phyloP scores from a whole-genome alignment of 2,113 vertebrate species.

The Alaudala cheleensis region DNA sequence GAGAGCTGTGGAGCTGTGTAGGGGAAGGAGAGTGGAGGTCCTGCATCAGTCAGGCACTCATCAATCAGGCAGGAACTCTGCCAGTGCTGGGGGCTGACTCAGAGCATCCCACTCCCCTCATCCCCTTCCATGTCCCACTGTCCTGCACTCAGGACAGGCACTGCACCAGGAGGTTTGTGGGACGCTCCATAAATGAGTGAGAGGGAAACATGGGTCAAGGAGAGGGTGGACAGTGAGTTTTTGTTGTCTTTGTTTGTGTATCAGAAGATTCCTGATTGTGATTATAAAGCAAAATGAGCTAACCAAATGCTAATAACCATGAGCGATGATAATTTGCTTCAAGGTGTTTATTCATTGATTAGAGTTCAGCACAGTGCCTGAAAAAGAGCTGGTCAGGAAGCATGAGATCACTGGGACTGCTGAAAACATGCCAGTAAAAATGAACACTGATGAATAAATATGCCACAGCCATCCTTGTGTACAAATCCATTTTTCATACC shows the following conservation, averaged over 20 bases:
- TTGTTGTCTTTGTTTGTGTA: neutral
- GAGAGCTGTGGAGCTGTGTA: neutral
- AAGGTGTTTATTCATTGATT: neutral
- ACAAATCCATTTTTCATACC: neutral
- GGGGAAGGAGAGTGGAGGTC: neutral
- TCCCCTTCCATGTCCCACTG: neutral
- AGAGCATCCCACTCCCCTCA: neutral
- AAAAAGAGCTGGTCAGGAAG: neutral
- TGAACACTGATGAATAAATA: neutral
- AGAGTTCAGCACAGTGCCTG: neutral
- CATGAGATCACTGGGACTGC: neutral
- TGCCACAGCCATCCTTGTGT: neutral
- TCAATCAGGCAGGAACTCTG: neutral
- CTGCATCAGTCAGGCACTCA: accelerated
- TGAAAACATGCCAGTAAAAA: neutral
- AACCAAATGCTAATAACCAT: neutral
- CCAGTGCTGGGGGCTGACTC: neutral
- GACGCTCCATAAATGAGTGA: neutral
- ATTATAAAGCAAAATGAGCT: neutral
- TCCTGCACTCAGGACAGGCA: neutral
- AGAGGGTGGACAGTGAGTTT: neutral
- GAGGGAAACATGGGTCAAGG: accelerated
- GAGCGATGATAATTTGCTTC: neutral
- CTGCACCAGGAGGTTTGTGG: neutral
- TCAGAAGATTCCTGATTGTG: neutral